Percentiles rank a stretch among this genome's conserved stretches.
Evolutionary conservation across 2,888 invertebrate species (phyloP).

Genomic region (Microctonus hyperodae): DNA sequence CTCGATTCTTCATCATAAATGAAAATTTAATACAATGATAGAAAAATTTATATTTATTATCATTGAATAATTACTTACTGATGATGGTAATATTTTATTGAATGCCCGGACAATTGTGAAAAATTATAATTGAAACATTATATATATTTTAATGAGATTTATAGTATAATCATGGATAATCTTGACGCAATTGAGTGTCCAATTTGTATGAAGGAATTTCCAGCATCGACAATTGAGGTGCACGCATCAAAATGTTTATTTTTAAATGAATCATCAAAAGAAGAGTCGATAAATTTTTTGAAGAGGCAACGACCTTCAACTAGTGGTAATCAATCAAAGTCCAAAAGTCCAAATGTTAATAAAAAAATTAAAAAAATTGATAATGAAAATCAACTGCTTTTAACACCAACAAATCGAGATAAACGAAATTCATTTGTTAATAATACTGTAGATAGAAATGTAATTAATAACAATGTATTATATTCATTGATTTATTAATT

Average conservation of each 20-base stretch:
- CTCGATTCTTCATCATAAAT: too few relatives aligned
- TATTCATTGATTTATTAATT: background rate
- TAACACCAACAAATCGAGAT: background rate
- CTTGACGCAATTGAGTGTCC: conserved; percentile 67
- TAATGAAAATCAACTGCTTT: conserved; percentile 14
- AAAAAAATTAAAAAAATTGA: conserved; percentile 34
- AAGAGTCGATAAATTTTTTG: conserved; percentile 29
- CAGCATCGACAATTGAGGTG: conserved; percentile 66
- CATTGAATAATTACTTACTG: too few relatives aligned
- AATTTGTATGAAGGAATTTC: conserved; percentile 69
- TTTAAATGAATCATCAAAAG: conserved; percentile 64
- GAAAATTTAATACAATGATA: too few relatives aligned
- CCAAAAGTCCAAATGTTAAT: conserved; percentile 34
- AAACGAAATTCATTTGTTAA: conserved; percentile 2
- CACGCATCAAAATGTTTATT: conserved; percentile 78
- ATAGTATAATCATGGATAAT: conserved; percentile 33
- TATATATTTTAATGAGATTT: too few relatives aligned
- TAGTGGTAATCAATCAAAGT: conserved; percentile 22
- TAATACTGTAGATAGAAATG: background rate
- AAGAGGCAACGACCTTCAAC: conserved; percentile 37
- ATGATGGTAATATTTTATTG: too few relatives aligned
- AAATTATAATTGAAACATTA: too few relatives aligned
- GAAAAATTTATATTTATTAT: too few relatives aligned
- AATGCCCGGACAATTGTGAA: too few relatives aligned
- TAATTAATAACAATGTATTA: background rate